phyloP scores from a whole-genome alignment of 2,113 vertebrate species.

The Pomatorhinus ruficollis region DNA sequence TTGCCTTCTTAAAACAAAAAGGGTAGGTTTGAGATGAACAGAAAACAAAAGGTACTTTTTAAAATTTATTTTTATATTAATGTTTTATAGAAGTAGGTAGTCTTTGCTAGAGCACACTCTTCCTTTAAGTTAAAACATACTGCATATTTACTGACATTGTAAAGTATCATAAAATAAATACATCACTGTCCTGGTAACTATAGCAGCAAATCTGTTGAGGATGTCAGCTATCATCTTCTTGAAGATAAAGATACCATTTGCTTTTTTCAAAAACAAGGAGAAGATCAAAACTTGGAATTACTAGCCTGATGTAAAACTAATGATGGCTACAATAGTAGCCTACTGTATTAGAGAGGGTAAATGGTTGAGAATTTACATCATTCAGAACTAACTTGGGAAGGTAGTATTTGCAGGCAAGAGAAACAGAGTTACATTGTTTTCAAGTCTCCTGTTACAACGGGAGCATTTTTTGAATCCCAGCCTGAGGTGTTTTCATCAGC shows the following conservation, averaged over 20 bases:
- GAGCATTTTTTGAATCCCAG: neutral
- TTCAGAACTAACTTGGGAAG: neutral
- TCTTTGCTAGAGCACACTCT: neutral
- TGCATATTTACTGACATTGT: neutral
- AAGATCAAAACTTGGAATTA: neutral
- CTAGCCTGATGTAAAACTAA: neutral
- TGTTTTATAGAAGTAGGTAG: neutral
- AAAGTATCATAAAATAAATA: neutral
- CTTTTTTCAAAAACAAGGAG: neutral
- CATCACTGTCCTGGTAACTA: neutral
- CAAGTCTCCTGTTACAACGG: neutral
- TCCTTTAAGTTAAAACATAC: neutral
- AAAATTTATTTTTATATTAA: neutral
- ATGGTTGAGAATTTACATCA: neutral
- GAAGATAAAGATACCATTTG: neutral
- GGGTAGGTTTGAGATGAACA: neutral
- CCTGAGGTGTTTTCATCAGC: neutral
- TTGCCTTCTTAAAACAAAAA: neutral
- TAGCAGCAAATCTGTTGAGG: neutral
- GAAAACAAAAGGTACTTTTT: neutral
- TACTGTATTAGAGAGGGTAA: neutral
- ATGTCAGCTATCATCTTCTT: neutral
- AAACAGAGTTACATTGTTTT: neutral
- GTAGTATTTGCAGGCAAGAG: rapidly evolving
- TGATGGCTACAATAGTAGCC: neutral